phyloP scores from a whole-genome alignment of 2,797 vertebrate genomes.

The Enoplosus armatus region DNA sequence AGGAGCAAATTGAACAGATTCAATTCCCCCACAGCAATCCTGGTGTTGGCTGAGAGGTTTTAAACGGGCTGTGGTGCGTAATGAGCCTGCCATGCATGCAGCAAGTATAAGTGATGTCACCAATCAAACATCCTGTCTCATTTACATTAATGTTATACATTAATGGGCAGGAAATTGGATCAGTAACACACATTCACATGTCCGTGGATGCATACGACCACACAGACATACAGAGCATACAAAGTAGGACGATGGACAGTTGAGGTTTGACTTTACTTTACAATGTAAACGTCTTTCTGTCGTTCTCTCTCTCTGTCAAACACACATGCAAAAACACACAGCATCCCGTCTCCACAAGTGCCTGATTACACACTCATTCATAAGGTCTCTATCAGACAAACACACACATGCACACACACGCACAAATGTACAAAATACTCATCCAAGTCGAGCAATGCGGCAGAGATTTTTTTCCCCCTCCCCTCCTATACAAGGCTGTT shows the following conservation, averaged over 20 bases:
- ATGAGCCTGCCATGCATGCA: slow-evolving; percentile 53
- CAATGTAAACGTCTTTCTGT: slow-evolving; percentile 6
- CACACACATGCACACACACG: slow-evolving; percentile 25
- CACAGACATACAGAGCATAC: not conserved
- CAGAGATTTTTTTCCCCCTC: slow-evolving; percentile 68
- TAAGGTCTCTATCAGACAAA: slow-evolving; percentile 59
- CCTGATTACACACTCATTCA: slow-evolving; percentile 68
- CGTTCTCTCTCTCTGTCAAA: slow-evolving; percentile 22
- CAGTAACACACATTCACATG: slow-evolving; percentile 34
- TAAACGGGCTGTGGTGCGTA: slow-evolving; percentile 45
- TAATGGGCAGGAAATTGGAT: slow-evolving; percentile 59
- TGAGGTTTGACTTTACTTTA: slow-evolving; percentile 37
- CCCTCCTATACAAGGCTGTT: slow-evolving; percentile 81
- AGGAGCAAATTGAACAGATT: slow-evolving; percentile 72
- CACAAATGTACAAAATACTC: slow-evolving; percentile 69
- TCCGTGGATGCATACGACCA: not conserved
- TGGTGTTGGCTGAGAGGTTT: slow-evolving; percentile 52
- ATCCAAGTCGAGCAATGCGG: slow-evolving; percentile 85
- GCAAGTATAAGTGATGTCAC: slow-evolving; percentile 62
- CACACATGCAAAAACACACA: slow-evolving; percentile 43
- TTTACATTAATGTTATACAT: slow-evolving; percentile 64
- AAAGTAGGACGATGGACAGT: slow-evolving; percentile 31
- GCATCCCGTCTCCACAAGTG: slow-evolving; percentile 48
- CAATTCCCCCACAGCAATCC: slow-evolving; percentile 54
- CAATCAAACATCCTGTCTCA: slow-evolving; percentile 58